Conservation (phyloP, 2,888 invertebrate species). For the Amblyjoppa fuscipennis region DNA sequence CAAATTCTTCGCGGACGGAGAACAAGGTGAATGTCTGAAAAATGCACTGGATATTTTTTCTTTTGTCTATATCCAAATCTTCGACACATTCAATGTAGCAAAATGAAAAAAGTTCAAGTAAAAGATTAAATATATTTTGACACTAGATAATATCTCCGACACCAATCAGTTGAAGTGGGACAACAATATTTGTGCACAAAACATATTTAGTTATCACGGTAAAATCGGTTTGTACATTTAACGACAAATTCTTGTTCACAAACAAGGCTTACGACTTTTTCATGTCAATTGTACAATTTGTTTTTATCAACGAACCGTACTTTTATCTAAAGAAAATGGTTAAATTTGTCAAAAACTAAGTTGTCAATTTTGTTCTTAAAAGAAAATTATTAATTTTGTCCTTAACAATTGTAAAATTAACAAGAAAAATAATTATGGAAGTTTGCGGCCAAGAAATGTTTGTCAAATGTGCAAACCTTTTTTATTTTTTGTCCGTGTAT, state of each 20-base stretch:
- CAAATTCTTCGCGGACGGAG: conserved; percentile 53
- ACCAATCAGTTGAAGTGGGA: not conserved
- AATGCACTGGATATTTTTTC: conserved; percentile 6
- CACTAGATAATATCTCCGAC: not conserved
- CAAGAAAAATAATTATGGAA: not conserved
- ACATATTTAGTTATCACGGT: not conserved
- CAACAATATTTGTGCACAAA: not conserved
- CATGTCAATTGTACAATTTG: not conserved
- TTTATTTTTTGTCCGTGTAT: not conserved
- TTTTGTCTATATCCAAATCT: conserved; percentile 2
- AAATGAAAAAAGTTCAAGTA: not conserved
- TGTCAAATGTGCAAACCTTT: not conserved
- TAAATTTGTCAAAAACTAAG: not conserved
- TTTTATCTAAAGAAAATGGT: not conserved
- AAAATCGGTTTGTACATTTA: not conserved
- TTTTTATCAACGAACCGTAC: not conserved
- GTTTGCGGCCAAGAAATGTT: not conserved
- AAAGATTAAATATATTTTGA: not conserved
- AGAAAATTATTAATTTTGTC: not conserved
- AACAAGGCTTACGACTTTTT: not conserved
- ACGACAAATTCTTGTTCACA: not conserved
- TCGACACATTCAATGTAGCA: conserved; percentile 7
- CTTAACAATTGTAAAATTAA: not conserved
- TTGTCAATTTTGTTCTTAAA: not conserved
- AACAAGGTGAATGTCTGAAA: conserved; percentile 60